These are phyloP conservation scores for Mythimna ferrago DNA, from an alignment of 2,888 invertebrate species.

Conservation along the genomic window DNA sequence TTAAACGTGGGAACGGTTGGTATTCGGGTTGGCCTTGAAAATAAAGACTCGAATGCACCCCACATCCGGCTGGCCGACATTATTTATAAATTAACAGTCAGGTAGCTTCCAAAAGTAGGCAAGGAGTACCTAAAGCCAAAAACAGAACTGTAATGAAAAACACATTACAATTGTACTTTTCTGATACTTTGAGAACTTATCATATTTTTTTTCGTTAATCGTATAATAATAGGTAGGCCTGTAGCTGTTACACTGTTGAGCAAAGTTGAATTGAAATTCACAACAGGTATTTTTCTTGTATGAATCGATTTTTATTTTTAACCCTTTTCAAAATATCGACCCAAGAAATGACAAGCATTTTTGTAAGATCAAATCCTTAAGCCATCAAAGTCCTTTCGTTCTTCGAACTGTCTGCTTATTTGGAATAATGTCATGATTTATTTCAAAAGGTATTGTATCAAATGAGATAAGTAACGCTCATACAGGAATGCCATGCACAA, in stretches of 20 bases:
- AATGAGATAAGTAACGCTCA: conserved; percentile 53
- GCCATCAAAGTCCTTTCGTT: conserved; percentile 57
- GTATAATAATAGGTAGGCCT: conserved; percentile 1
- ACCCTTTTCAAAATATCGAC: conserved; percentile 47
- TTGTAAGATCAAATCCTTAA: conserved; percentile 58
- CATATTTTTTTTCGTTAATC: conserved; percentile 9
- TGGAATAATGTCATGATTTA: conserved; percentile 68
- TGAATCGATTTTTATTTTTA: conserved; percentile 35
- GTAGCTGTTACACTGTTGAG: conserved; percentile 5
- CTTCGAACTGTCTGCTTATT: conserved; percentile 63
- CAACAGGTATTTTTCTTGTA: conserved; percentile 15
- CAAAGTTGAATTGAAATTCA: conserved; percentile 27
- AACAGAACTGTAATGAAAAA: conserved; percentile 10
- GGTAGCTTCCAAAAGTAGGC: conserved; percentile 29
- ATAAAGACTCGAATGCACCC: conserved; percentile 72
- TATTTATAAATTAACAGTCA: conserved; percentile 54
- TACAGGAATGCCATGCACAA: conserved; percentile 3
- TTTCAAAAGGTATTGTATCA: conserved; percentile 51
- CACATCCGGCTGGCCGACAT: conserved; percentile 78
- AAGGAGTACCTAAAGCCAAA: background rate
- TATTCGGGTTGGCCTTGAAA: conserved; percentile 78
- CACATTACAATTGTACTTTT: conserved; percentile 15
- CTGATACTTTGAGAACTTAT: conserved; percentile 1
- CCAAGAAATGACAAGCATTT: conserved; percentile 66
- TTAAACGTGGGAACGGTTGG: conserved; percentile 78